These are phyloP conservation scores for Teinopalpus imperialis DNA, from an alignment of 2,888 invertebrate genomes.

Conservation along the genomic window DNA sequence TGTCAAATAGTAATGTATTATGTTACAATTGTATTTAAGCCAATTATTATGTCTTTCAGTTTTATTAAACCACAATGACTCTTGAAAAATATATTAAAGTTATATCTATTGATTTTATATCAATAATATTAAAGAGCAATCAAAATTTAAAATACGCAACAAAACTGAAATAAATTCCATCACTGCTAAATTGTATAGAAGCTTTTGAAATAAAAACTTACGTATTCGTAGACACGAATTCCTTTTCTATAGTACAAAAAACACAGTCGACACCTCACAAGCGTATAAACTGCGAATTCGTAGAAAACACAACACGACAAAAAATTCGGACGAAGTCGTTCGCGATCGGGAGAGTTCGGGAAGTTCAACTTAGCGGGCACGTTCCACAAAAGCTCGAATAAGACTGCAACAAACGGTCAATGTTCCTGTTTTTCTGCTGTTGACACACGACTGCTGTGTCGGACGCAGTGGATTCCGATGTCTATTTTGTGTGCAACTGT, in stretches of 20 bases:
- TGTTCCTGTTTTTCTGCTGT: slow-evolving; percentile 26
- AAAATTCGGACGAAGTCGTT: slow-evolving; percentile 5
- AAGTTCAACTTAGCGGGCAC: slow-evolving; percentile 7
- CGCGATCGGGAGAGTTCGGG: slow-evolving; percentile 14
- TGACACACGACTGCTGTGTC: slow-evolving; percentile 5
- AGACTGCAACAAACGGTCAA: slow-evolving; percentile 26
- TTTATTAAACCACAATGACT: too few species aligned
- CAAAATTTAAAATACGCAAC: too few species aligned
- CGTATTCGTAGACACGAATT: not conserved
- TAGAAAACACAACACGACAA: slow-evolving; percentile 17
- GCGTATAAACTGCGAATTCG: slow-evolving; percentile 9
- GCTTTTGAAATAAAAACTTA: too few species aligned
- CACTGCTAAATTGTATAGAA: too few species aligned
- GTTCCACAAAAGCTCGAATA: slow-evolving; percentile 16
- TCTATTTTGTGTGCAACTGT: not conserved
- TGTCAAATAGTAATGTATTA: too few species aligned
- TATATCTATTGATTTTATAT: too few species aligned
- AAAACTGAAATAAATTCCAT: too few species aligned
- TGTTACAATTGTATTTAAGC: too few species aligned
- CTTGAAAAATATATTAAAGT: too few species aligned
- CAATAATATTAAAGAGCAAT: too few species aligned
- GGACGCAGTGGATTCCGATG: not conserved
- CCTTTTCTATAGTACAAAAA: slow-evolving; percentile 1
- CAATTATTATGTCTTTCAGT: too few species aligned
- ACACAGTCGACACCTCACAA: slow-evolving; percentile 13